Conservation (phyloP, 2,888 invertebrate genomes). For the Petrolisthes manimaculis region DNA sequence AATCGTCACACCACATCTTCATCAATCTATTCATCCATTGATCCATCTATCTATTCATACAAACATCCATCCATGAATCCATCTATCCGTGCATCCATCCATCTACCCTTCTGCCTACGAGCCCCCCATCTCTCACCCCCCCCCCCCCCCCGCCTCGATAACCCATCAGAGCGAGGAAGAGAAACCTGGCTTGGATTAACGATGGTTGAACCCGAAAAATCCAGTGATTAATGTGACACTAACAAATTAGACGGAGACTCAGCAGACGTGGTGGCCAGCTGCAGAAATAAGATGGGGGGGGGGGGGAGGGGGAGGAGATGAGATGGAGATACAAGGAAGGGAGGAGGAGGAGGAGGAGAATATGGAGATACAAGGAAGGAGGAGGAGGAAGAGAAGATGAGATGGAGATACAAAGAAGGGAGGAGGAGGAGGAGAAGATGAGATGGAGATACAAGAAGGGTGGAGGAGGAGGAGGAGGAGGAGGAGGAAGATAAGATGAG, state of each 20-base stretch:
- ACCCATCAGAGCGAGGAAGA: too few relatives aligned
- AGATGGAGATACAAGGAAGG: neutral
- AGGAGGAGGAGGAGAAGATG: neutral
- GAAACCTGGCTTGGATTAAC: too few relatives aligned
- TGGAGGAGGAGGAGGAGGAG: neutral
- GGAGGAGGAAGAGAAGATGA: neutral
- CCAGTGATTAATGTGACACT: constrained; percentile 49
- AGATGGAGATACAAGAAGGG: neutral
- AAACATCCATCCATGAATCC: too few relatives aligned
- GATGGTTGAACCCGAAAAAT: constrained; percentile 29
- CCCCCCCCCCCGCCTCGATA: too few relatives aligned
- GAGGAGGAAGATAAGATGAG: neutral
- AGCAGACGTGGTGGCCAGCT: constrained; percentile 32
- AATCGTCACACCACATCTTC: too few relatives aligned
- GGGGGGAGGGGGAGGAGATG: neutral
- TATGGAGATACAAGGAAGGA: neutral
- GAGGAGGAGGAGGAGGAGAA: neutral
- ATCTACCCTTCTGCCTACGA: too few relatives aligned
- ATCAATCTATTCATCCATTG: too few relatives aligned
- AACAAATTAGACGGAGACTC: constrained; percentile 47
- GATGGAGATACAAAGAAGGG: neutral
- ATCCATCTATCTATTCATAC: too few relatives aligned
- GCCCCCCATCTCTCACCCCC: too few relatives aligned
- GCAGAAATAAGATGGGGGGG: neutral
- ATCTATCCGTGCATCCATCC: too few relatives aligned